phyloP scores from a whole-genome alignment of 2,113 vertebrate species.

The Carollia perspicillata region DNA sequence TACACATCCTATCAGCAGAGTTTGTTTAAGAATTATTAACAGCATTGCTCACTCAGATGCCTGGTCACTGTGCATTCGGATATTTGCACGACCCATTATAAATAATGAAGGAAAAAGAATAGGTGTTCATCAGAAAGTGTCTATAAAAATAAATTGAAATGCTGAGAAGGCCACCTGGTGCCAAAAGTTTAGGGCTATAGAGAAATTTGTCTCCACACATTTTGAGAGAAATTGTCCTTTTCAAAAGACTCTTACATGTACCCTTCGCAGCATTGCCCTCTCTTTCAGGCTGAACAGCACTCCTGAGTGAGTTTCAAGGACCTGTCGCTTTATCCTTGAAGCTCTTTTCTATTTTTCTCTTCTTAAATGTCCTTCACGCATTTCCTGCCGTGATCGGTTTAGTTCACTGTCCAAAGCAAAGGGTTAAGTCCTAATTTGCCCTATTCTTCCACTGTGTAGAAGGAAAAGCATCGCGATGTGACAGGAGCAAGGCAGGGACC shows the following conservation, averaged over 20 bases:
- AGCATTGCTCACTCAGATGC: conserved; percentile 34
- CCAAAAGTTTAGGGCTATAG: conserved; percentile 48
- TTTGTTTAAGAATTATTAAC: conserved; percentile 40
- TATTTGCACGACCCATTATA: conserved; percentile 19
- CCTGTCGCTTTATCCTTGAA: conserved; percentile 34
- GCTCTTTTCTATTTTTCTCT: conserved; percentile 44
- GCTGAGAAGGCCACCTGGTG: conserved; percentile 61
- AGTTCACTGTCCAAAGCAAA: conserved; percentile 22
- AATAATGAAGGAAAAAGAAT: conserved; percentile 53
- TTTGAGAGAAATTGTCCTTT: conserved; percentile 53
- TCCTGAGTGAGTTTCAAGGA: conserved; percentile 50
- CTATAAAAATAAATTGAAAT: conserved; percentile 70
- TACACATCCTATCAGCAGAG: background rate
- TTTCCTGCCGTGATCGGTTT: background rate
- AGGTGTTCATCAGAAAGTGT: conserved; percentile 54
- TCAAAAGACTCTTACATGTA: conserved; percentile 48
- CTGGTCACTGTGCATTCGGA: background rate
- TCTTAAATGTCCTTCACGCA: conserved; percentile 50
- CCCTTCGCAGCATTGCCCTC: background rate
- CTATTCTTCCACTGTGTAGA: background rate
- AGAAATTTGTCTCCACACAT: conserved; percentile 47
- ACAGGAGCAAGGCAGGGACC: background rate
- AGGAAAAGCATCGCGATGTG: background rate
- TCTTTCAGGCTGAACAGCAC: background rate
- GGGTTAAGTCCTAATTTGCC: background rate